Conservation (phyloP, 2,888 invertebrate genomes). For the Coelopa pilipes region DNA sequence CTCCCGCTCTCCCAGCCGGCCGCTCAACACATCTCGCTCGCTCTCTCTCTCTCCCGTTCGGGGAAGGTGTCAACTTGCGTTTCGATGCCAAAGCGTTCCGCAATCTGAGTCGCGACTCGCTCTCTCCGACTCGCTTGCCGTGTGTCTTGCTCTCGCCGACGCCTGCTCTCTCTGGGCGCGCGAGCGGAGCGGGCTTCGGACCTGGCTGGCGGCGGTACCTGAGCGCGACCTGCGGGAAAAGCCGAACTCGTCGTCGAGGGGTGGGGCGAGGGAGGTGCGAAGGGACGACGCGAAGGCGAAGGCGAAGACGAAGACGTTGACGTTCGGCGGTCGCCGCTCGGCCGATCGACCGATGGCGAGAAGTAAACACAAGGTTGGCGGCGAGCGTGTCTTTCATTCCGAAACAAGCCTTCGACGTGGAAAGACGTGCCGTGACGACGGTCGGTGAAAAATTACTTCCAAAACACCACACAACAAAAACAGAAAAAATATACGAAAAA, state of each 20-base stretch:
- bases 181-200: too few species aligned
- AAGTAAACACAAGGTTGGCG: slow-evolving; percentile 51
- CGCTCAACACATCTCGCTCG: too few species aligned
- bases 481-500: neutral
- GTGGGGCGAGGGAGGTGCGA: neutral
- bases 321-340: slow-evolving; percentile 19
- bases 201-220: neutral
- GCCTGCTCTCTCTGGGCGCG: neutral
- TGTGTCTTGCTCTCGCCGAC: slow-evolving; percentile 2
- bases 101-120: slow-evolving; percentile 1
- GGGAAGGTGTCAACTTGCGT: too few species aligned
- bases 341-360: slow-evolving; percentile 35
- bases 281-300: neutral
- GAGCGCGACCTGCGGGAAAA: neutral
- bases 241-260: neutral
- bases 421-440: slow-evolving; percentile 54
- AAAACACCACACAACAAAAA: neutral
- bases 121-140: too few species aligned
- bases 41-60: too few species aligned
- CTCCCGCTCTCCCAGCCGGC: too few species aligned
- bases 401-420: slow-evolving; percentile 64
- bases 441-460: neutral
- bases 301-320: slow-evolving; percentile 22
- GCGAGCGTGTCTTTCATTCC: slow-evolving; percentile 62
- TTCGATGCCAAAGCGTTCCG: slow-evolving; percentile 26